Conservation (phyloP, 2,113 vertebrate genomes). For the Accipiter cooperii region DNA sequence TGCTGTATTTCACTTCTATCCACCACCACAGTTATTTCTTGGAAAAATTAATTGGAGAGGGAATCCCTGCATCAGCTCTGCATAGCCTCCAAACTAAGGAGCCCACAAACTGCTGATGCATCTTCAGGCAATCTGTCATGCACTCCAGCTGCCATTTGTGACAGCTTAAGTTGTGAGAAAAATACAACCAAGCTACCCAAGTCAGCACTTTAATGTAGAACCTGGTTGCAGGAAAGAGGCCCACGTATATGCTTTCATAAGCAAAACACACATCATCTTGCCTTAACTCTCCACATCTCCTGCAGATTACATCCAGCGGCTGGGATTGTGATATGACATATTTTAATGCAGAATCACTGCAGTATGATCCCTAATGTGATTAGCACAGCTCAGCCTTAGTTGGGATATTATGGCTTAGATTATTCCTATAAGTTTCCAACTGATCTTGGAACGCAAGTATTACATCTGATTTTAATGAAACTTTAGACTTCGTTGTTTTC, state of each 20-base stretch:
- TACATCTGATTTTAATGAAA: slow-evolving; percentile 83
- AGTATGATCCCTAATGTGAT: slow-evolving; percentile 33
- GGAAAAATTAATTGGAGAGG: background rate
- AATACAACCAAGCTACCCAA: background rate
- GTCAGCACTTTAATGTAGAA: background rate
- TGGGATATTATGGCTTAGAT: slow-evolving; percentile 66
- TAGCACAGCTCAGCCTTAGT: slow-evolving; percentile 50
- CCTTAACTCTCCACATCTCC: background rate
- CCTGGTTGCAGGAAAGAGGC: background rate
- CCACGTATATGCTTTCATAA: background rate
- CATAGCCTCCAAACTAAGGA: background rate
- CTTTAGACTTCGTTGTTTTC: slow-evolving; percentile 70
- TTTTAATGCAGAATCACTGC: background rate
- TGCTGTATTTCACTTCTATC: background rate
- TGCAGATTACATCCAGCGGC: background rate
- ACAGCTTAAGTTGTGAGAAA: background rate
- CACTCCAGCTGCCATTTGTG: background rate
- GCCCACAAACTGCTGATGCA: background rate
- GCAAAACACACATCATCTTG: background rate
- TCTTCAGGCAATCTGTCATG: background rate
- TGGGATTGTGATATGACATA: background rate
- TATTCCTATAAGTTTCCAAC: slow-evolving; percentile 74
- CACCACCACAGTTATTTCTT: background rate
- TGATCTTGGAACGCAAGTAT: slow-evolving; percentile 72
- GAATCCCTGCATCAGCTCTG: background rate